phyloP scores from a whole-genome alignment of 2,797 vertebrate genomes.

The Sebastes itinus region DNA sequence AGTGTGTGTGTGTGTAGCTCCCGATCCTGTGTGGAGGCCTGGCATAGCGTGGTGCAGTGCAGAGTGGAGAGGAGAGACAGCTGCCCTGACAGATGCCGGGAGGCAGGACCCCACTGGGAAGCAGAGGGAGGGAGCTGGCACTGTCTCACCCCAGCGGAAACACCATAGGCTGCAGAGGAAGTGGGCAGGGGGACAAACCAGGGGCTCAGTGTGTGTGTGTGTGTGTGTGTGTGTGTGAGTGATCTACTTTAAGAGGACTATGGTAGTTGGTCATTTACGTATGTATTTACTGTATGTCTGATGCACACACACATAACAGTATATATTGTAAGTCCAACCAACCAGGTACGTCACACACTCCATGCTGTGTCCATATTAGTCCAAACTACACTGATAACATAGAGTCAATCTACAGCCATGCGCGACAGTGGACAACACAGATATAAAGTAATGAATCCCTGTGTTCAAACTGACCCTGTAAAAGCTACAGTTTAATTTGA shows the following conservation, averaged over 20 bases:
- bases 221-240: constrained; percentile 36
- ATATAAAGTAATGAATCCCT: neutral
- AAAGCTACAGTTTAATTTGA: neutral
- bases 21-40: constrained; percentile 78
- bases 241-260: constrained; percentile 62
- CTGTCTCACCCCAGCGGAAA: constrained; percentile 87
- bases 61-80: constrained; percentile 83
- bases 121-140: constrained; percentile 85
- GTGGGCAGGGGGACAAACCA: constrained; percentile 87
- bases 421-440: neutral
- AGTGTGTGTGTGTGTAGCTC: constrained; percentile 49
- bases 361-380: constrained; percentile 9
- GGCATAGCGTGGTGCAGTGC: constrained; percentile 81
- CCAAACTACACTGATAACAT: neutral
- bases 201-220: constrained; percentile 72
- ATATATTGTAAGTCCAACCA: constrained; percentile 9
- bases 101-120: constrained; percentile 89
- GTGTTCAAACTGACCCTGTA: neutral
- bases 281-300: constrained; percentile 25
- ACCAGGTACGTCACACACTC: neutral
- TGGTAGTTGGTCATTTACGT: constrained; percentile 44
- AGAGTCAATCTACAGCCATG: neutral
- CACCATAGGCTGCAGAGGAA: constrained; percentile 88
- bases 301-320: neutral
- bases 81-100: constrained; percentile 89